phyloP scores from a whole-genome alignment of 2,113 vertebrate genomes.

The Corynorhinus townsendii region DNA sequence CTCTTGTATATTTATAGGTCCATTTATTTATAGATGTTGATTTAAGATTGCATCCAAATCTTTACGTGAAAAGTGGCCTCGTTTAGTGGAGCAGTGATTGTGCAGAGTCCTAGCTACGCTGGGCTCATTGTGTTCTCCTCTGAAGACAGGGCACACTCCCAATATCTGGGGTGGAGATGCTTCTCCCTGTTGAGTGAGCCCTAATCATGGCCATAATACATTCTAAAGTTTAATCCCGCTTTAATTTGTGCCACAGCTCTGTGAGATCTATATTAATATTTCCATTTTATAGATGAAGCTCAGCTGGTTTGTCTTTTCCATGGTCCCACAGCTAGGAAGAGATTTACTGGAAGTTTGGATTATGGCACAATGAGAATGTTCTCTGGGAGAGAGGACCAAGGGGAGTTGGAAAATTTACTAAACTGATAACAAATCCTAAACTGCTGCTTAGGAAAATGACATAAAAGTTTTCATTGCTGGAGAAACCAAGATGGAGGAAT shows the following conservation, averaged over 20 bases:
- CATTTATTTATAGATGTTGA: background rate
- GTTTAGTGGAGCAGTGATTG: accelerated
- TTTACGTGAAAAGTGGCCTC: background rate
- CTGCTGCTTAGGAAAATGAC: background rate
- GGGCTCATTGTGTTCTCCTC: background rate
- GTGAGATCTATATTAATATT: background rate
- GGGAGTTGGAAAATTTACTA: background rate
- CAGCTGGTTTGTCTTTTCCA: background rate
- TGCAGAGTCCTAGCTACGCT: background rate
- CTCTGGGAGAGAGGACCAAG: background rate
- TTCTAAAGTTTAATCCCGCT: background rate
- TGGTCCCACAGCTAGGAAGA: background rate
- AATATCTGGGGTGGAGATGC: background rate
- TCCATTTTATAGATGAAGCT: background rate
- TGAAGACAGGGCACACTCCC: background rate
- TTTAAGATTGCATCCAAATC: background rate
- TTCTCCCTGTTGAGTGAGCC: background rate
- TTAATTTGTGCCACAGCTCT: background rate
- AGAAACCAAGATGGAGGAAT: too few species aligned
- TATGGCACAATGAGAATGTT: background rate
- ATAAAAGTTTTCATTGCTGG: background rate
- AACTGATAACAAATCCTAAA: background rate
- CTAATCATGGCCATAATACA: background rate
- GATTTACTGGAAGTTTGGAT: background rate
- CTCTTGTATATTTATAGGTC: background rate